A percentile compares a stretch with the other conserved stretches of the same genome.
These are phyloP conservation scores for Lordiphosa stackelbergi DNA, from an alignment of 1,140 invertebrate species.

Conservation along the genomic window DNA sequence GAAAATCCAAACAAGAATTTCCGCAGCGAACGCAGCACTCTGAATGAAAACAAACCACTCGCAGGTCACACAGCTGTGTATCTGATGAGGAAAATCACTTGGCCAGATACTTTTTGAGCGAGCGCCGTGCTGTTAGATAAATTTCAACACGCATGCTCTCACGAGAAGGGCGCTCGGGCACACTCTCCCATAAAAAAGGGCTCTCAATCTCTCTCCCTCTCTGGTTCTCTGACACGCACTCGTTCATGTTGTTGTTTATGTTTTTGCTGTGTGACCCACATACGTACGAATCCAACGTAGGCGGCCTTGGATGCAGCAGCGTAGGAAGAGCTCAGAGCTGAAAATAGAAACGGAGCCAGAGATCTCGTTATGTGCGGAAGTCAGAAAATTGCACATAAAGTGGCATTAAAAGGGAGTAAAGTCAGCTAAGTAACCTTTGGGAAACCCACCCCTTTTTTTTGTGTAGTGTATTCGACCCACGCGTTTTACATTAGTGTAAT, in stretches of 20 bases:
- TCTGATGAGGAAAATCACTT: constrained; percentile 64
- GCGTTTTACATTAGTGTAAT: background rate
- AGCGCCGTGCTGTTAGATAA: constrained; percentile 36
- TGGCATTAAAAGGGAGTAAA: too few species aligned
- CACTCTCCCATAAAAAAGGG: background rate
- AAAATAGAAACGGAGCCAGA: background rate
- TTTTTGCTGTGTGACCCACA: constrained; percentile 57
- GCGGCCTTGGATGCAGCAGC: constrained; percentile 29
- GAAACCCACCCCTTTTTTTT: constrained; percentile 3
- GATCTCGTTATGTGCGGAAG: background rate
- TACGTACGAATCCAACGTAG: constrained; percentile 34
- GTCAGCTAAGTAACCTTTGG: too few species aligned
- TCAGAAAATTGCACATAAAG: background rate
- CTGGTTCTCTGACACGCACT: constrained; percentile 5
- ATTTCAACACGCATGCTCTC: constrained; percentile 59
- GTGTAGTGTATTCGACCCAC: constrained; percentile 1
- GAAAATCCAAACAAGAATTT: constrained; percentile 37
- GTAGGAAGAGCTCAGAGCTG: background rate
- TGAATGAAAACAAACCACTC: constrained; percentile 40
- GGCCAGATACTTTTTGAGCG: constrained; percentile 43
- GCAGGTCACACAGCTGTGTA: constrained; percentile 59
- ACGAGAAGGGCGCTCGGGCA: background rate
- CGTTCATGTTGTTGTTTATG: constrained; percentile 48
- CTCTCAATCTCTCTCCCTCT: constrained; percentile 11
- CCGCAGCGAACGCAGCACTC: constrained; percentile 7